Base-by-base conservation (phyloP, 1,140 invertebrate species). In the Drosophila sulfurigaster region DNA sequence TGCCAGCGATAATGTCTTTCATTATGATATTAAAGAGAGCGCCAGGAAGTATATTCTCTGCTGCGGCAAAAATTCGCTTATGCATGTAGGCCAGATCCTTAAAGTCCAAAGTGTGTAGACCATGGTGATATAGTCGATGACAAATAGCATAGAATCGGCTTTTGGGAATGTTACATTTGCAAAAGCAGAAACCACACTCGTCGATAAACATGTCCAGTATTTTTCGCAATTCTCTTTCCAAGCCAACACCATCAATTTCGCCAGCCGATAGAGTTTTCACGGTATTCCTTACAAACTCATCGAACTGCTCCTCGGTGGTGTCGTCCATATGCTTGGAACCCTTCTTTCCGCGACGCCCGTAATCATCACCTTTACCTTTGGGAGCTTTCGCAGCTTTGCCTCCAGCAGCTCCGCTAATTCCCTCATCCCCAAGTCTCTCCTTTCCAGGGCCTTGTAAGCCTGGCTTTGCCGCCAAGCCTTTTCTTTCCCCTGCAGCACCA, bases 181-280 rank as follows among this genome's bases (percentile, higher is more conserved):
- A 91, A 28, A 90, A 91, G 16, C 82, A 89, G 46, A 86, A 91
- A 25, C 86, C 86, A 25, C 82, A 87, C 48, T 91, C 87, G 5
- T 86, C 78, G 4, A 86, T 80, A 25, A 86, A 91, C 58, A 82
- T 78, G 28, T 91, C 87, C 8, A 91, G 62, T 7, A 91, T 86
- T 7, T 82, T 90, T 4, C 86, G 77, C 16, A 90, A 46, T 43
- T 91, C 86, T 16, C 68, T 71, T 63, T 82, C 80, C 54, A 75
- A 69, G 5, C 63, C 79, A 57, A 43, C 54, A 3, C 81, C 81
- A 66, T 83, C 81, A 15, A 83, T 73, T 6, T 78, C 81, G 16
- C 78, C 81, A 2, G 78, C 67, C 2, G 73, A 59, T 25, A 85
- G 41, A 0, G 60, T 74, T 48, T 69, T 60, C 3, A 80, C 78